Evolutionary conservation across 2,888 invertebrate species (phyloP).

Genomic region (Agapetus fuscipes): DNA sequence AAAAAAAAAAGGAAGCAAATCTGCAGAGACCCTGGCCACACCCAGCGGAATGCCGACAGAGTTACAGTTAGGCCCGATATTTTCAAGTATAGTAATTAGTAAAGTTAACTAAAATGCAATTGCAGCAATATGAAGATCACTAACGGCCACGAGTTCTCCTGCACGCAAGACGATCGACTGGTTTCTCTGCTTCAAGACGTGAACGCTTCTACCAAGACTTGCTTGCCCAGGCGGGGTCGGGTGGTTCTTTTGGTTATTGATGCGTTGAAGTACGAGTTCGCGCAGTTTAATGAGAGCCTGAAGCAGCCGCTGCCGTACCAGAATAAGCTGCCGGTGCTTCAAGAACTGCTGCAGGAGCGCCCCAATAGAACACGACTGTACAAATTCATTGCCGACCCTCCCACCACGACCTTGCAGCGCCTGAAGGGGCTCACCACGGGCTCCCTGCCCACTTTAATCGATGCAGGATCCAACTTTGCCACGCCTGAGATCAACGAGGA

Average conservation of each 20-base stretch:
- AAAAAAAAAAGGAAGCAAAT: no score
- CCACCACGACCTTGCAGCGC: slow-evolving; percentile 94
- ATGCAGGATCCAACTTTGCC: slow-evolving; percentile 92
- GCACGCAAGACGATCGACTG: slow-evolving; percentile 25
- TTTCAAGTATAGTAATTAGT: no score
- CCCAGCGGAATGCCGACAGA: no score
- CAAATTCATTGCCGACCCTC: slow-evolving; percentile 92
- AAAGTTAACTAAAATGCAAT: no score
- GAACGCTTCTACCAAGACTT: slow-evolving; percentile 41
- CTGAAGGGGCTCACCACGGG: slow-evolving; percentile 92
- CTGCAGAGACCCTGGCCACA: no score
- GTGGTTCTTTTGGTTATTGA: slow-evolving; percentile 80
- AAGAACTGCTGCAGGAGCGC: slow-evolving; percentile 46
- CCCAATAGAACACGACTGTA: slow-evolving; percentile 60
- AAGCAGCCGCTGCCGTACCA: slow-evolving; percentile 54
- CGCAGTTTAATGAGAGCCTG: slow-evolving; percentile 47
- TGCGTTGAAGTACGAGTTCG: slow-evolving; percentile 86
- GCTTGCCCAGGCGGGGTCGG: slow-evolving; percentile 53
- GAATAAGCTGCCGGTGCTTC: slow-evolving; percentile 68
- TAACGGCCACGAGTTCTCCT: slow-evolving; percentile 23
- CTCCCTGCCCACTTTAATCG: slow-evolving; percentile 94
- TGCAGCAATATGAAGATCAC: slow-evolving; percentile 19
- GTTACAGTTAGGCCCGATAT: no score
- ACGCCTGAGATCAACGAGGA: slow-evolving; percentile 86
- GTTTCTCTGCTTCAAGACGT: slow-evolving; percentile 30